Base-by-base conservation (phyloP, 2,113 vertebrate species). In the Mesoclemmys tuberculata region DNA sequence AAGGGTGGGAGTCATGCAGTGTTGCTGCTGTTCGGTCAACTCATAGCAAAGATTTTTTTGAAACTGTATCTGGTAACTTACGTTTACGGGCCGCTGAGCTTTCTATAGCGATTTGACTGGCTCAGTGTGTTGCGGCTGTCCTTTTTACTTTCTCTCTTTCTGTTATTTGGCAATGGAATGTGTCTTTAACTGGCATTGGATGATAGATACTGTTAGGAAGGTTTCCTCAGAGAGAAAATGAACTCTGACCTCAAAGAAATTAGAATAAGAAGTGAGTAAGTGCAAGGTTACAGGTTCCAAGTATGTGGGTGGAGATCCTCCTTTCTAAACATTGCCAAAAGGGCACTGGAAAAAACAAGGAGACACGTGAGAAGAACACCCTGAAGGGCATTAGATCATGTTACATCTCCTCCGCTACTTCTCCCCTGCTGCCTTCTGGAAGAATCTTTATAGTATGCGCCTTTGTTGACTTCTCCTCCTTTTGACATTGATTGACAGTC, bases 261-360 rank as follows among this genome's bases (percentile, higher is more conserved):
- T 80, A 77, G 87, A 93, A 82, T 4, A 3, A 95, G 90, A 96
- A 87, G 82, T 91, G 49, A 82, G 13, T 93, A 94, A 96, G 78
- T 80, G 27, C 71, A 38, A 80, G 44, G 51, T 68, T 51, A 89
- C 31, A 61, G 9, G 2, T 1, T 87, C 11, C 93, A 44, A 88
- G 93, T 93, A 87, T 74, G 82, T 93, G 38, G 46, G 71, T 31
- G 82, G 80, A 89, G 48, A 89, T 90, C 77, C 93, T 93, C 71
- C 22, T 41, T 38, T 11, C 38, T 74, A 64, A n/a, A 64, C 31
- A 21, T 81, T 93, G 55, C 80, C 90, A 2, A 1, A 2, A 52
- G 27, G 56, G 6, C 29, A 46, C 55, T 46, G 55, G 58, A 84
- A 84, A 74, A 38, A 41, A 41, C 9, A 19, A 22, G n/a, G 22